Base-by-base conservation (phyloP, 2,113 vertebrate species). In the Neoarius graeffei region DNA sequence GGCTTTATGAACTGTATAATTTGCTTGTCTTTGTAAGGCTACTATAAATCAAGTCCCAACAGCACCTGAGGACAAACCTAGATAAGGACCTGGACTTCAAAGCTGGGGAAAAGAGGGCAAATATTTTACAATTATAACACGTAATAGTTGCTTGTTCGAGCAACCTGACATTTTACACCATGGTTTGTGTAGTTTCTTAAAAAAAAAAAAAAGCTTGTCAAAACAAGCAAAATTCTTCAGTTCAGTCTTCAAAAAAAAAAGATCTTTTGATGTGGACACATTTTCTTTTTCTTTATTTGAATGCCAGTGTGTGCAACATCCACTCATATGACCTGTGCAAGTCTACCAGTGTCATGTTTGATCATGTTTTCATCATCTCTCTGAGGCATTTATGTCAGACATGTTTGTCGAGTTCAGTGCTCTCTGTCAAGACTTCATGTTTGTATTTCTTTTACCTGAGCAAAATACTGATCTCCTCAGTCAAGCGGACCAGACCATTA, bases 91-190 rank as follows among this genome's bases (percentile, higher is more conserved):
- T 81, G 87, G 71, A 92, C 92, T 93, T 93, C 92, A 93, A 93
- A 93, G 92, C 67, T 80, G 71, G 67, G 76, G 90, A 74, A 88
- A 90, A 90, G 86, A 86, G 84, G 83, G 86, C 76, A 90, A 92
- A 90, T 92, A 91, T 92, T 92, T 92, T 86, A 92, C 91, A 91
- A 91, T 92, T 92, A 92, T 91, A 91, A 91, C 90, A 89, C 91
- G 85, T 89, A 88, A 91, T 91, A 50, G 76, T 83, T 89, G 89
- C 87, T 91, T 89, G 87, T 67, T 84, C 8, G 17, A 79, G 54
- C 79, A 86, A 84, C 66, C 77, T 7, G 54, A 13, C 81, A 62
- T 79, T 90, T 80, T 83, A 88, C 56, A 64, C 81, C 83, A 62
- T 57, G 86, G 86, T 79, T 89, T 83, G 83, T 76, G 56, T 50